Evolutionary conservation across 2,888 invertebrate species (phyloP).

Genomic region (Dugesia japonica): DNA sequence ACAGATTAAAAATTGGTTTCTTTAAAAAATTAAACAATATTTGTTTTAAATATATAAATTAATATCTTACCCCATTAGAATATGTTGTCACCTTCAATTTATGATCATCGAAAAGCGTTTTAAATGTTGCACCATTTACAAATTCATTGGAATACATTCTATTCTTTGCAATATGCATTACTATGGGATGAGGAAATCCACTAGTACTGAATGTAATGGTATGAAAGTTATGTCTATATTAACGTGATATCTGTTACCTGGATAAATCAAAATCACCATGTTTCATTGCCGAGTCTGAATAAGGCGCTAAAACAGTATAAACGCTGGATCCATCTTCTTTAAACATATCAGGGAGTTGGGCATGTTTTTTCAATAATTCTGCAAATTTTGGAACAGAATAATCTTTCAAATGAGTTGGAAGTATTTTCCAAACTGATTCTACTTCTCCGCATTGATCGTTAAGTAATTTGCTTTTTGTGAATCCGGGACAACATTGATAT

Average conservation of each 20-base stretch:
- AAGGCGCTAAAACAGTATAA: constrained; percentile 26
- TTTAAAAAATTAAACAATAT: too few species aligned
- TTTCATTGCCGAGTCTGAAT: neutral
- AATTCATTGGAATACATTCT: constrained; percentile 3
- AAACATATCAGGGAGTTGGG: neutral
- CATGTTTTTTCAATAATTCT: neutral
- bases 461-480: neutral
- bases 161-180: constrained; percentile 9
- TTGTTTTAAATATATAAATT: too few species aligned
- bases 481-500: constrained; percentile 26
- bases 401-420: neutral
- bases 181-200: constrained; percentile 35
- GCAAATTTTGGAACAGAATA: neutral
- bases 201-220: neutral
- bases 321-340: neutral
- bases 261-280: neutral
- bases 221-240: neutral
- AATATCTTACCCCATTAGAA: constrained; percentile 26
- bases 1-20: too few species aligned
- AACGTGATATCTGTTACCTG: constrained; percentile 2
- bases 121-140: constrained; percentile 17
- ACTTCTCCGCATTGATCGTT: constrained; percentile 6
- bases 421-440: constrained; percentile 5
- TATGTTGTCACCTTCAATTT: constrained; percentile 28
- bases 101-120: constrained; percentile 16